Base-by-base conservation (phyloP, 1,140 invertebrate species). In the Sycophila sp. region DNA sequence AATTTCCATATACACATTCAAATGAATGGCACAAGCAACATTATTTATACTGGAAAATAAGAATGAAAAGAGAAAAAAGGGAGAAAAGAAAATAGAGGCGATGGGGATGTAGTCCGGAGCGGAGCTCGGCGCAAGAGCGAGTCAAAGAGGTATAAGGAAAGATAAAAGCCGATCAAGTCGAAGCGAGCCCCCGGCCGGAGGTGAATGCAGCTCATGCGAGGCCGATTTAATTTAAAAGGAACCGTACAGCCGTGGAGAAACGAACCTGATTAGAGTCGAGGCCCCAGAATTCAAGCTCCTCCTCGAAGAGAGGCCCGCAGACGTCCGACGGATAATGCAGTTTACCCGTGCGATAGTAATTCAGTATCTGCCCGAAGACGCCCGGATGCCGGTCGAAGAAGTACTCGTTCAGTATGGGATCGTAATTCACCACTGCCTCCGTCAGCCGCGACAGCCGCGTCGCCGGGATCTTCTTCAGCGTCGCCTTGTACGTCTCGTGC, bases 381-480 rank as follows among this genome's bases (percentile, higher is more conserved):
- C 96, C 96, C 1, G 97, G 97, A 88, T 99, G 97, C 73, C 97
- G 86, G 87, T 99, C 97, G 87, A 99, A 99, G 91, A 99, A 99
- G 89, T 98, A 99, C 87, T 99, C 97, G 86, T 98, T 98, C 73
- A 98, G 89, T 76, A 98, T 92, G 15, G 96, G 95, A 87, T 98
- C 96, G 86, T 98, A 98, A 86, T 98, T 98, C 76, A 93, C 95
- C 71, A 97, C 87, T n/a, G 92, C 92, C 84, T 97, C 94, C 5
- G 95, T 97, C 55, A 97, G 88, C 56, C 94, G 86, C 19, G 95
- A 97, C 58, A 97, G 87, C 69, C 96, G 86, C 4, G 96, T 98
- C 28, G 96, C 96, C 36, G 96, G 96, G 78, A 98, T 97, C 87
- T 98, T 98, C 86, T 97, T 97, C 75, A 97, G 85, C 28, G 92